Conservation (phyloP, 2,888 invertebrate species). For the Lamellibrachia satsuma region DNA sequence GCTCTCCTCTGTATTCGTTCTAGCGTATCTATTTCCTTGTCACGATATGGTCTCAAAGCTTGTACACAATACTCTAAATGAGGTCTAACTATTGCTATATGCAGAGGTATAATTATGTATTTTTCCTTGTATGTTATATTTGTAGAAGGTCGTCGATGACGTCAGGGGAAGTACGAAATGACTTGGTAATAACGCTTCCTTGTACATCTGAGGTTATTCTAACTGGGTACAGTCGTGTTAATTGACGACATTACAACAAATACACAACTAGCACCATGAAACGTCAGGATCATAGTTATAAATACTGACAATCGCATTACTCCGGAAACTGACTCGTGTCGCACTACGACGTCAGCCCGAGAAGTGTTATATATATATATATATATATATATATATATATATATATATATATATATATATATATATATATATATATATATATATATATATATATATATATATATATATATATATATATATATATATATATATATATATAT, state of each 20-base stretch:
- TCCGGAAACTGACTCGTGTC: background rate
- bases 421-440: background rate
- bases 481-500: background rate
- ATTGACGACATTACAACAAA: background rate
- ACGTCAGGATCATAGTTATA: background rate
- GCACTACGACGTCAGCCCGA: background rate
- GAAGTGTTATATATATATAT: background rate
- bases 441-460: background rate
- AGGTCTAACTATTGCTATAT: too few species aligned
- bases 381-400: too few species aligned
- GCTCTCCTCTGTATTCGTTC: too few species aligned
- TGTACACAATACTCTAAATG: too few species aligned
- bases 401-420: too few species aligned
- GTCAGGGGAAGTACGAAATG: too few species aligned
- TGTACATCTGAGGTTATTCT: background rate
- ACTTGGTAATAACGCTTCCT: background rate
- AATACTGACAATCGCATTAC: background rate
- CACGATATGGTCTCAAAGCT: too few species aligned
- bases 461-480: background rate
- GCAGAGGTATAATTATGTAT: too few species aligned
- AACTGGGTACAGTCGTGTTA: background rate
- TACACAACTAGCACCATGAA: background rate
- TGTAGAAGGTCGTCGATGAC: too few species aligned
- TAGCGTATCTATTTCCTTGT: too few species aligned
- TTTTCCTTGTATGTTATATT: too few species aligned